A percentile compares a stretch with the other conserved stretches of the same genome.
phyloP scores from a whole-genome alignment of 2,888 invertebrate genomes.

The Metacarcinus magister region DNA sequence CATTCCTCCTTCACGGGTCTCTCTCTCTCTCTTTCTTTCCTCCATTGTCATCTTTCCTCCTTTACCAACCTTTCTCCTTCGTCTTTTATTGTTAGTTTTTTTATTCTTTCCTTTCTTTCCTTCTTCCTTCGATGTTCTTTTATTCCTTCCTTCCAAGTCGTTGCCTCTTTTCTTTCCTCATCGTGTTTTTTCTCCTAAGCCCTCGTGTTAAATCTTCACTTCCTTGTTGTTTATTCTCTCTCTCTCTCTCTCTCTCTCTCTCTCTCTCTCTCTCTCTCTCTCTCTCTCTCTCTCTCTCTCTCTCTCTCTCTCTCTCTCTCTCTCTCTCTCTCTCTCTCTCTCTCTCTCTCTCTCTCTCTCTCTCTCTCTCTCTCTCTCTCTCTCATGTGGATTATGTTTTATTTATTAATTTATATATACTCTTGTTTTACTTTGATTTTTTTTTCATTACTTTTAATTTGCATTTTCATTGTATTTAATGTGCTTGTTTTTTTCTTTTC shows the following conservation, averaged over 20 bases:
- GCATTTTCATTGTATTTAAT: background rate
- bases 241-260: background rate
- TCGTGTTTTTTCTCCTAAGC: background rate
- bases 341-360: constrained; percentile 39
- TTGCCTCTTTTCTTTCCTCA: background rate
- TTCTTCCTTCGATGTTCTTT: background rate
- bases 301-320: background rate
- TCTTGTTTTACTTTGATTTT: background rate
- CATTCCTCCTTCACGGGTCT: background rate
- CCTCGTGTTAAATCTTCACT: background rate
- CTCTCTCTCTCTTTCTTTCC: background rate
- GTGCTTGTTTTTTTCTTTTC: constrained; percentile 18
- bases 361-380: constrained; percentile 39
- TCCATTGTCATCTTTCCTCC: background rate
- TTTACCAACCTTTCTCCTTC: background rate
- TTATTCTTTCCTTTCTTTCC: background rate
- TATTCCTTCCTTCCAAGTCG: background rate
- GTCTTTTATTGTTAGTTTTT: background rate
- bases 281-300: background rate
- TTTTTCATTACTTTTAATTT: background rate
- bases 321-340: constrained; percentile 26
- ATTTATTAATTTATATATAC: background rate
- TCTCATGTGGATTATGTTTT: background rate
- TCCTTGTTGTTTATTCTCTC: background rate
- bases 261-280: constrained; percentile 13